Conservation (phyloP, 2,797 vertebrate species). For the Rhinoraja longicauda region DNA sequence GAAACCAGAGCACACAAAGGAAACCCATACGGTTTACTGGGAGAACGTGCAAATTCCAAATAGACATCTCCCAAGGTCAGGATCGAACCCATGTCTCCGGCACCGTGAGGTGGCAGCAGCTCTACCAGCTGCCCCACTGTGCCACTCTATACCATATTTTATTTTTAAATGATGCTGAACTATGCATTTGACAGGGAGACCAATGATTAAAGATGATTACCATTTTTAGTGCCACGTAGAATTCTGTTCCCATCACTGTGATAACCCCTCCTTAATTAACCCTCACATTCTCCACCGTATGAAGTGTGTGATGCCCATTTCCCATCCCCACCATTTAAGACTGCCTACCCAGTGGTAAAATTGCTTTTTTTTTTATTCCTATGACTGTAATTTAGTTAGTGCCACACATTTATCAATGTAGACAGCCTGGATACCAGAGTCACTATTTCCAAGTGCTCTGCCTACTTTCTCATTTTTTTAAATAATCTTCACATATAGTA, state of each 20-base stretch:
- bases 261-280: neutral
- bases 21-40: too few relatives aligned
- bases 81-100: too few relatives aligned
- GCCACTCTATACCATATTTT: too few relatives aligned
- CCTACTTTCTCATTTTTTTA: neutral
- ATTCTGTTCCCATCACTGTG: too few relatives aligned
- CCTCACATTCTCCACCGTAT: neutral
- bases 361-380: neutral
- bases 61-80: too few relatives aligned
- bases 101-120: too few relatives aligned
- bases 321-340: neutral
- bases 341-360: neutral
- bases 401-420: neutral
- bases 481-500: neutral
- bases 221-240: neutral
- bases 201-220: too few relatives aligned
- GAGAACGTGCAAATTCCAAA: too few relatives aligned
- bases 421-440: neutral
- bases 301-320: neutral
- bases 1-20: too few relatives aligned
- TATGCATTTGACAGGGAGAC: too few relatives aligned
- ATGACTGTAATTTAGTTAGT: slow-evolving; percentile 8
- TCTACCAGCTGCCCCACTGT: too few relatives aligned
- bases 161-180: too few relatives aligned
- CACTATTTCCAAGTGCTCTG: neutral